phyloP scores from a whole-genome alignment of 2,888 invertebrate species.

The Epistrophe eligans region DNA sequence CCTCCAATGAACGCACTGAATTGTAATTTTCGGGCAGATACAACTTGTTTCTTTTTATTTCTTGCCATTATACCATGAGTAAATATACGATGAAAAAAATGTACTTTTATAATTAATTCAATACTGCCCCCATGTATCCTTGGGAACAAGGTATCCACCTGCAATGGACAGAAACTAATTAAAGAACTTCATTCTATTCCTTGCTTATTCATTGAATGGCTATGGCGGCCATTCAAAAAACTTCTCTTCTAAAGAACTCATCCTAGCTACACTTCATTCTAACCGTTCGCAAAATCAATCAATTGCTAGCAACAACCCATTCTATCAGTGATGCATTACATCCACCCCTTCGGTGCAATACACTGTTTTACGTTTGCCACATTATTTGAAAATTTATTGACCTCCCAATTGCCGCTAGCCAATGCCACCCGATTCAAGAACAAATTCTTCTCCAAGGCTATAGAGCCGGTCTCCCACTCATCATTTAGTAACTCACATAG shows the following conservation, averaged over 20 bases:
- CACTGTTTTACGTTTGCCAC: constrained; percentile 35
- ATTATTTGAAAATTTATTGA: constrained; percentile 63
- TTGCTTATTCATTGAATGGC: constrained; percentile 58
- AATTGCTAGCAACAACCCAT: constrained; percentile 33
- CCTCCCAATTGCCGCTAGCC: constrained; percentile 7
- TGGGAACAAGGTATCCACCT: constrained; percentile 40
- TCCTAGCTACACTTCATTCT: too few species aligned
- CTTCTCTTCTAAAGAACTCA: neutral
- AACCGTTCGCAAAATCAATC: constrained; percentile 38
- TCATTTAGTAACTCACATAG: constrained; percentile 48
- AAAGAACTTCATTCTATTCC: constrained; percentile 28
- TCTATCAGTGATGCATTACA: neutral
- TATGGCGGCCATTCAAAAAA: constrained; percentile 31
- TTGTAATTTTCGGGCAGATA: constrained; percentile 13
- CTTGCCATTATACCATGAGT: neutral
- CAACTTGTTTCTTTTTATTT: neutral
- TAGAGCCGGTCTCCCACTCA: constrained; percentile 29
- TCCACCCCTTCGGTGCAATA: neutral
- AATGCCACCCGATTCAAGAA: neutral
- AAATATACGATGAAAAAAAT: constrained; percentile 1
- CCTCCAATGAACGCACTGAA: neutral
- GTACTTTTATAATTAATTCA: constrained; percentile 51
- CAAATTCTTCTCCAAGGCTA: constrained; percentile 10
- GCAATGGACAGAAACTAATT: constrained; percentile 64
- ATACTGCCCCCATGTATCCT: constrained; percentile 17